phyloP scores from a whole-genome alignment of 2,113 vertebrate species.

The Oryzias javanicus region DNA sequence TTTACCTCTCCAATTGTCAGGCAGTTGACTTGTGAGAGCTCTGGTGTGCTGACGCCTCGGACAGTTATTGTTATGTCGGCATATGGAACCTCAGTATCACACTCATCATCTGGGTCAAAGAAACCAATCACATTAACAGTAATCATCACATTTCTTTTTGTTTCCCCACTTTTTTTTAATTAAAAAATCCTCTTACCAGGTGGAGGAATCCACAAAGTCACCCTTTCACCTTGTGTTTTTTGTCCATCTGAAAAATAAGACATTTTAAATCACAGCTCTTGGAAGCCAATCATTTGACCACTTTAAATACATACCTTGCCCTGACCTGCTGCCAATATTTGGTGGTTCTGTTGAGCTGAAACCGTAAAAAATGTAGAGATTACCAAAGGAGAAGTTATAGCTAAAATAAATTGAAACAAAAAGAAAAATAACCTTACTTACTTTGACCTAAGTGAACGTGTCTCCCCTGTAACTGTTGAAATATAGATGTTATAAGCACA shows the following conservation, averaged over 20 bases:
- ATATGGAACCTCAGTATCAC: slow-evolving; percentile 78
- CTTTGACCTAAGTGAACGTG: slow-evolving; percentile 29
- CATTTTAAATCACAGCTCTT: neutral
- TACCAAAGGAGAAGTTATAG: neutral
- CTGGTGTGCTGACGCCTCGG: slow-evolving; percentile 74
- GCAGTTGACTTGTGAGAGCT: slow-evolving; percentile 65
- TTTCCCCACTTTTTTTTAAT: neutral
- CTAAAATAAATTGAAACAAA: neutral
- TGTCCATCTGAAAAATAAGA: slow-evolving; percentile 21
- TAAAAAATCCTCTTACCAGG: slow-evolving; percentile 46
- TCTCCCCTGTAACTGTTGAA: slow-evolving; percentile 30
- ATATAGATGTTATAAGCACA: neutral
- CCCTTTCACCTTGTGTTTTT: slow-evolving; percentile 53
- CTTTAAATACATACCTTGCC: slow-evolving; percentile 45
- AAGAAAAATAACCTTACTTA: slow-evolving; percentile 19
- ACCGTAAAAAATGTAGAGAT: neutral
- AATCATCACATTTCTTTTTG: neutral
- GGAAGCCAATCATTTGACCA: neutral
- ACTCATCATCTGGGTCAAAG: slow-evolving; percentile 62
- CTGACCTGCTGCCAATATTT: neutral
- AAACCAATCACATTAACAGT: neutral
- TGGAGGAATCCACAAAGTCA: slow-evolving; percentile 55
- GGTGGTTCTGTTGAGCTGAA: slow-evolving; percentile 40
- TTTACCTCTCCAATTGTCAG: slow-evolving; percentile 61
- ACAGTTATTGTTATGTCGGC: slow-evolving; percentile 80